These are phyloP conservation scores for Rhamnusium bicolor DNA, from an alignment of 2,888 invertebrate species.

Conservation along the genomic window DNA sequence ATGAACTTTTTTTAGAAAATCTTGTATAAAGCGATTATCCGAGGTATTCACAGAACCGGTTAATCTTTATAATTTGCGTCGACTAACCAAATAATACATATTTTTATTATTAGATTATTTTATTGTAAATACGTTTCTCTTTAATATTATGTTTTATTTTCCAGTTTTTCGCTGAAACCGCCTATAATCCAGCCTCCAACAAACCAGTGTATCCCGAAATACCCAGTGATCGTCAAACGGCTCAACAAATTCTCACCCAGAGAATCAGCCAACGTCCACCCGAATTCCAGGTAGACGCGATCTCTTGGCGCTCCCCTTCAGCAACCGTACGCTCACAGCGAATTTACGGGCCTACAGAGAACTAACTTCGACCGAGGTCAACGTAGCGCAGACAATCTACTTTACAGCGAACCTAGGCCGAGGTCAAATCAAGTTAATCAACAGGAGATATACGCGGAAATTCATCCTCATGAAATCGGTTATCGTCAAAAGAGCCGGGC, in stretches of 20 bases:
- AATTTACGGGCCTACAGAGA: conserved; percentile 62
- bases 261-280: conserved; percentile 53
- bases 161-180: conserved; percentile 92
- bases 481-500: conserved; percentile 66
- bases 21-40: too few species aligned
- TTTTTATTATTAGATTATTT: too few species aligned
- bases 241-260: conserved; percentile 60
- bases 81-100: too few species aligned
- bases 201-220: conserved; percentile 69
- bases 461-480: conserved; percentile 64
- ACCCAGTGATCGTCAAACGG: conserved; percentile 57
- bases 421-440: conserved; percentile 35
- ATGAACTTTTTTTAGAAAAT: too few species aligned
- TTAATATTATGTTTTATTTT: conserved; percentile 60
- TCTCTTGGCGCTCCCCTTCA: conserved; percentile 70
- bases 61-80: too few species aligned
- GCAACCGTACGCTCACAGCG: conserved; percentile 62
- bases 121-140: too few species aligned
- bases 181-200: conserved; percentile 83
- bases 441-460: conserved; percentile 59
- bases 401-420: conserved; percentile 41
- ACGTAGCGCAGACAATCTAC: conserved; percentile 58
- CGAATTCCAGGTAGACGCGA: conserved; percentile 69
- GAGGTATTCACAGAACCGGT: too few species aligned
- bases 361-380: conserved; percentile 52